Evolutionary conservation across 2,113 vertebrate genomes (phyloP), one percentile per base, ranked within the genome.

Genomic region (Pomatorhinus ruficollis): DNA sequence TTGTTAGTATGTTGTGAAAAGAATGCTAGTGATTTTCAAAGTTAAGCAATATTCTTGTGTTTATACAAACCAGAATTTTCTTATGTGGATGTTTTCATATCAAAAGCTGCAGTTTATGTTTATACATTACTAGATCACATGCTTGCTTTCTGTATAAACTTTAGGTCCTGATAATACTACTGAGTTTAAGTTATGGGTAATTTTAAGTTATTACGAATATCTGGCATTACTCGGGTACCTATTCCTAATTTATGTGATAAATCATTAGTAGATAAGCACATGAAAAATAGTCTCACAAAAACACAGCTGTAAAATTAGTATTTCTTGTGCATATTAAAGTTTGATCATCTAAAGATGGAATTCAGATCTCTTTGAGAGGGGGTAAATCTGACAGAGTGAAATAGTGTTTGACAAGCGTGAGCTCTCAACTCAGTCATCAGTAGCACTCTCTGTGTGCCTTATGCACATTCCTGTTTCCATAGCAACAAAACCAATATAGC

Each of bases 391-490:
- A 75, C 52, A 94, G 69, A 93, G 53, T 50, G 75, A 91, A 95
- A 87, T 88, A 91, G 30, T 52, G 19, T 84, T 81, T 93, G 85
- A 82, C 77, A 94, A 63, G 45, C 16, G 0, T 2, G 4, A 90
- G 24, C 65, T 96, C 79, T 75, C 57, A 65, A 56, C 69, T 80
- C 89, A 40, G 63, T 66, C 85, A 56, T 77, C 75, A 57, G 45
- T 65, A 66, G 59, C 64, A 31, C 8, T 63, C 21, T 68, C 40
- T 50, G 0, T 70, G 60, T 2, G 22, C 60, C 69, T 93, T 91
- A 72, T 83, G 60, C 40, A 57, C 52, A 39, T 68, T 96, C 66
- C 64, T 90, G 61, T 97, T 96, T 95, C 96, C 83, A 94, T 82
- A 86, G 94, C 75, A 97, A 89, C 86, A 93, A 80, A 89, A 70